Percentiles rank a stretch among this genome's conserved stretches.
These are phyloP conservation scores for Percopsis omiscomaycus DNA, from an alignment of 2,797 vertebrate genomes.

Conservation along the genomic window DNA sequence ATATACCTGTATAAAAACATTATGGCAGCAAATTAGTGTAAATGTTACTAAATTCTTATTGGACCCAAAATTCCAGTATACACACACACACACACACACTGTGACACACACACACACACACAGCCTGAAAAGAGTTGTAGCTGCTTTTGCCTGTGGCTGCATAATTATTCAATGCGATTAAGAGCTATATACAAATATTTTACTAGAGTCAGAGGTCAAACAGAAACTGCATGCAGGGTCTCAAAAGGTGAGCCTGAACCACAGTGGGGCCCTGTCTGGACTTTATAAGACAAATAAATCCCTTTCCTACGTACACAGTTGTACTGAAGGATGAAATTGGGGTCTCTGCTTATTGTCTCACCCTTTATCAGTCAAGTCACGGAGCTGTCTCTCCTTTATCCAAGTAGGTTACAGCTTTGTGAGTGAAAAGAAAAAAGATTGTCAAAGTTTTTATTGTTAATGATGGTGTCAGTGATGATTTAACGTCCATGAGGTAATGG, in stretches of 20 bases:
- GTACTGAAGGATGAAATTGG: not conserved
- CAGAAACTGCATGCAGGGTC: constrained; percentile 1
- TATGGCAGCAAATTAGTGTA: too few species aligned
- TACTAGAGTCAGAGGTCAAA: constrained; percentile 40
- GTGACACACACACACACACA: not conserved
- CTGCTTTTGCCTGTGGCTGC: constrained; percentile 18
- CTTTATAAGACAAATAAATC: not conserved
- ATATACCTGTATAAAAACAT: too few species aligned
- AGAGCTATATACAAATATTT: not conserved
- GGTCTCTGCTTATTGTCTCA: not conserved
- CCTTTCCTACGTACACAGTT: not conserved
- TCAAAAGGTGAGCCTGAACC: constrained; percentile 20
- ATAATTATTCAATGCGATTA: constrained; percentile 19
- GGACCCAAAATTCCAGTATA: not conserved
- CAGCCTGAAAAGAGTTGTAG: not conserved
- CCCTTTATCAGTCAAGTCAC: not conserved
- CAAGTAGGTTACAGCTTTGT: constrained; percentile 1
- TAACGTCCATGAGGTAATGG: constrained; percentile 28
- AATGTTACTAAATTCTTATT: too few species aligned
- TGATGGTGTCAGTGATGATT: constrained; percentile 26
- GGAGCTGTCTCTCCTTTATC: not conserved
- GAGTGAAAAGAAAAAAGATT: constrained; percentile 23
- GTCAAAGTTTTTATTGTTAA: constrained; percentile 22
- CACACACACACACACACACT: not conserved
- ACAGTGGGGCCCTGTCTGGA: not conserved